Evolutionary conservation across 2,888 invertebrate species (phyloP), one percentile per base, ranked within the genome.

Genomic region (Osedax frankpressi): DNA sequence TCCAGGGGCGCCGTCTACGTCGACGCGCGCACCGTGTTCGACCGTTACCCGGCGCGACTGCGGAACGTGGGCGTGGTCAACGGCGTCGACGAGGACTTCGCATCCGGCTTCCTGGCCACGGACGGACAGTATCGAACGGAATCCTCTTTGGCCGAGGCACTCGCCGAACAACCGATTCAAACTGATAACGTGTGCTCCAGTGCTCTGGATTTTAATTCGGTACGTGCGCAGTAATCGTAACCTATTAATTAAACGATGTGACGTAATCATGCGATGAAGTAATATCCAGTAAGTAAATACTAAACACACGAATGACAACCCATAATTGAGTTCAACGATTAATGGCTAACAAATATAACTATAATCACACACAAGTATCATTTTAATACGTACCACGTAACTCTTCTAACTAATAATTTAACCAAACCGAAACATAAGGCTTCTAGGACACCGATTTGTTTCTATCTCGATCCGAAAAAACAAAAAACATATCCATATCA

Each of bases 1-100:
- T 3, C 28, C 63, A 76, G 78, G 44, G 82, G 82, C 25, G 82
- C 82, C 3, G 76, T 81, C 14, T 82, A 78, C 65, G 72, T 82
- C 26, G 76, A 78, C 28, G 78, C 79, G 63, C 74, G 78, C 59
- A 78, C 80, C 0, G 75, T 78, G 11, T 24, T 78, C 1, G 30
- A 65, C 3, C 63, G 63, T 3, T 75, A 75, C 30, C 78, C 78
- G 2, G 2, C 74, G 3, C 26, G 71, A 2, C 59, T 63, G 19
- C 65, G 77, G 6, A 71, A 60, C 6, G 44, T 69, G 25, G 70
- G 70, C 67, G 26, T 77, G 26, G 73, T 78, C 11, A 29, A 75
- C 70, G 78, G 73, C 11, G 1, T 75, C 30, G 62, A 76, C 29
- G n/a, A 26, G 24, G 63, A 25, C 0, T 68, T 30, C 11, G 69